Conservation (phyloP, 2,888 invertebrate species). For the Balanococcus diminutus region DNA sequence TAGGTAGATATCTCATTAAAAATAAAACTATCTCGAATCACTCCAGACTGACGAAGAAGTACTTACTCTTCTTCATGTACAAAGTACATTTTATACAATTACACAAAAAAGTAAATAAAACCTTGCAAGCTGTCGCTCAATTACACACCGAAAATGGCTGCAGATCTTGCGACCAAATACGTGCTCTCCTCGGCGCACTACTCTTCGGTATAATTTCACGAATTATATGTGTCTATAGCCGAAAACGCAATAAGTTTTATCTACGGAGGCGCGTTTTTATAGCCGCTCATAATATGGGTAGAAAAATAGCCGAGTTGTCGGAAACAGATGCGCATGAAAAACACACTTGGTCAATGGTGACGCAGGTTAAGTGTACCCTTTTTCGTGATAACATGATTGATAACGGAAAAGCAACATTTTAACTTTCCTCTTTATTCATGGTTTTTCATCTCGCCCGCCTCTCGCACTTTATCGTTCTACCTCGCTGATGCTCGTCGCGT, state of each 20-base stretch:
- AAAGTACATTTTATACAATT: too few species aligned
- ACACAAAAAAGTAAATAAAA: too few species aligned
- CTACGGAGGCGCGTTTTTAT: not conserved
- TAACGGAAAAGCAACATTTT: conserved; percentile 30
- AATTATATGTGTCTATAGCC: conserved; percentile 22
- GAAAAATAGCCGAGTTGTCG: conserved; percentile 16
- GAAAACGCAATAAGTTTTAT: conserved; percentile 38
- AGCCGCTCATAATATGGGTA: conserved; percentile 24
- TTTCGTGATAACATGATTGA: conserved; percentile 42
- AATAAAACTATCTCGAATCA: too few species aligned
- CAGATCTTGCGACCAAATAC: too few species aligned
- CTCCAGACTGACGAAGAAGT: too few species aligned
- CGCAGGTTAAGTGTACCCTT: conserved; percentile 35
- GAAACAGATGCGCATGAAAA: conserved; percentile 40
- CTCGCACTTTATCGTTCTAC: not conserved
- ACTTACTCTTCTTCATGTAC: too few species aligned
- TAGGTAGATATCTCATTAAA: too few species aligned
- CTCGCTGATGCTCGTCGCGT: not conserved
- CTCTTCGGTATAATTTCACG: conserved; percentile 15
- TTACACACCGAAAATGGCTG: too few species aligned
- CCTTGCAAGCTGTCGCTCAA: too few species aligned
- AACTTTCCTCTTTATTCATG: conserved; percentile 42
- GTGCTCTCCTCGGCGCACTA: too few species aligned
- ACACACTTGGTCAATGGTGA: conserved; percentile 35
- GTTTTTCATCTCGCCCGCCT: conserved; percentile 14